These are phyloP conservation scores for Lymantria dispar DNA, from an alignment of 2,888 invertebrate species.

Conservation along the genomic window DNA sequence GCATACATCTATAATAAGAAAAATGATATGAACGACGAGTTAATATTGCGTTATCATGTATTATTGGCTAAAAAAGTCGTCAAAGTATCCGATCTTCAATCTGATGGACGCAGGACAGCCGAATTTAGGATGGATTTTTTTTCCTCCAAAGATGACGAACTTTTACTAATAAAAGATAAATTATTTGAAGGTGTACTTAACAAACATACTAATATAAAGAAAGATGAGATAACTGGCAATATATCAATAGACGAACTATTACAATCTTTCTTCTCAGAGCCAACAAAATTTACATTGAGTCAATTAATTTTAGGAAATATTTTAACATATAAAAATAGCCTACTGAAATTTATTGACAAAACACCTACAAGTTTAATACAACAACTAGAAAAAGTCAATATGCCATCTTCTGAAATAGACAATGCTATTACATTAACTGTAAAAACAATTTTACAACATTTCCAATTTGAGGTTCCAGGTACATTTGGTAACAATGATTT, in stretches of 20 bases:
- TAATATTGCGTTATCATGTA: conserved; percentile 1
- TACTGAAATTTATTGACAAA: background rate
- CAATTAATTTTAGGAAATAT: conserved; percentile 5
- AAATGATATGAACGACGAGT: background rate
- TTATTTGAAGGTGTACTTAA: background rate
- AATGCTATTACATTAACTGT: background rate
- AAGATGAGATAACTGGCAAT: background rate
- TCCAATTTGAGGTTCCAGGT: conserved; percentile 7
- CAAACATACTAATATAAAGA: background rate
- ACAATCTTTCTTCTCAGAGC: background rate
- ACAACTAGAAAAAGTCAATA: background rate
- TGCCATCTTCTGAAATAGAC: background rate
- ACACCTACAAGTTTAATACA: background rate
- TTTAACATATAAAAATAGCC: background rate
- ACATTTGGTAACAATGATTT: conserved; percentile 22
- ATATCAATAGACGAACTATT: background rate
- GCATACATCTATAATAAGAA: background rate
- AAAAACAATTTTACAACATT: conserved; percentile 1
- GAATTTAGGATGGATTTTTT: background rate
- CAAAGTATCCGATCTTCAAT: conserved; percentile 1
- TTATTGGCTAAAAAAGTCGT: conserved; percentile 1
- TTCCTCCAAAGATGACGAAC: background rate
- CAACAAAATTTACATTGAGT: background rate
- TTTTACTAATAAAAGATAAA: background rate
- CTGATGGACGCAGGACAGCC: background rate